Evolutionary conservation across 2,113 vertebrate species (phyloP).

Genomic region (Eira barbara): DNA sequence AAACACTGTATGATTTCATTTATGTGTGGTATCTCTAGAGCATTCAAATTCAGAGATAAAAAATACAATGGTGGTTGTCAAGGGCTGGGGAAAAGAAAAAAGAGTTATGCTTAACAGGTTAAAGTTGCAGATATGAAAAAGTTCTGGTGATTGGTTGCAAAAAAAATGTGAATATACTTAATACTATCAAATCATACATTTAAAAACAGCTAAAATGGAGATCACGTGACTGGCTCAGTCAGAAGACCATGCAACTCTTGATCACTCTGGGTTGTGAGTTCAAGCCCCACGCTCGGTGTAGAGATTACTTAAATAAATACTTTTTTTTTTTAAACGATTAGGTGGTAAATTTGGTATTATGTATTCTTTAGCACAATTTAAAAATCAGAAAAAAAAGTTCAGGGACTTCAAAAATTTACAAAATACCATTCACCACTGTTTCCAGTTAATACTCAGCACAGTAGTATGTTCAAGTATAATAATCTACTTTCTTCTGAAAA

Average conservation of each 20-base stretch:
- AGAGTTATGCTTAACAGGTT: background rate
- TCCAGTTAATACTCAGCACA: background rate
- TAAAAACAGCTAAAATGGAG: background rate
- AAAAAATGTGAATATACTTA: background rate
- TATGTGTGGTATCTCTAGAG: background rate
- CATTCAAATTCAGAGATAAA: background rate
- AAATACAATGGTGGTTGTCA: background rate
- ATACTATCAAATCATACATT: background rate
- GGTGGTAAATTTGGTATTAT: background rate
- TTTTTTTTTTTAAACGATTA: background rate
- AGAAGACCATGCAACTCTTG: background rate
- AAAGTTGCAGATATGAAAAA: constrained; percentile 34
- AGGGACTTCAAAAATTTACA: background rate
- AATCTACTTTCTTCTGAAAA: constrained; percentile 17
- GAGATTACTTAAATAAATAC: background rate
- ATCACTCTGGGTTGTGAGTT: background rate
- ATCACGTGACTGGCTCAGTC: background rate
- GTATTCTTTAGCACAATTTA: background rate
- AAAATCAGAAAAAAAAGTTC: background rate
- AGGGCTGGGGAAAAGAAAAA: background rate
- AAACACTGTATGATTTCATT: background rate
- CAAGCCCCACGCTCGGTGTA: background rate
- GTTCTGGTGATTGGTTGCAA: background rate
- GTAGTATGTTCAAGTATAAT: background rate
- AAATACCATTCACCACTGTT: background rate